Evolutionary conservation across 2,113 vertebrate genomes (phyloP), one percentile per base, ranked within the genome.

Genomic region (Solenodon paradoxus): DNA sequence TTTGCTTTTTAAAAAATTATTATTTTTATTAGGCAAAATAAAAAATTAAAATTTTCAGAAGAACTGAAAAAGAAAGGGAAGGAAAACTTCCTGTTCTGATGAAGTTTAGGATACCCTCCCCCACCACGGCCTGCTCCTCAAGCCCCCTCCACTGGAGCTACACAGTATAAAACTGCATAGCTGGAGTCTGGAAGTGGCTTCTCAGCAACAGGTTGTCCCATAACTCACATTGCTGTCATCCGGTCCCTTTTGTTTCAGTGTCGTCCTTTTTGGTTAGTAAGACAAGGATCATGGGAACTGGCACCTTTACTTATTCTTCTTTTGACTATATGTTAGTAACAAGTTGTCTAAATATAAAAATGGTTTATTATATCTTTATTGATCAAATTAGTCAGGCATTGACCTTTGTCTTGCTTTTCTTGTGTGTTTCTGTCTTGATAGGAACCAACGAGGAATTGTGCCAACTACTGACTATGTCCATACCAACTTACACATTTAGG

Each of bases 241-340:
- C 80, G 57, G 17, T 72, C 55, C 71, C 57, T 85, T 96, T 92
- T 88, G 79, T 90, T 95, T 90, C 51, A 61, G 22, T 86, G 20
- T 69, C 28, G 15, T 81, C 35, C 20, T 69, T 93, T 45, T 71
- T 71, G 59, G 38, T 87, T n/a, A 75, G 19, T 78, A 74, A 77
- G 75, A 55, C 53, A 93, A 81, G 38, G 47, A 89, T 74, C 30
- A 74, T 5, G 35, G 12, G 61, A 68, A 3, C 15, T 72, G 45
- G n/a, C 15, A 66, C 15, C 24, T 74, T 80, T 55, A 30, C 42
- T 88, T 78, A 24, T 47, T 61, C 19, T 69, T 94, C 40, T 84
- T 85, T 94, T 89, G 19, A 45, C 28, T 57, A 12, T 55, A 69
- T 71, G 4, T 69, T 30, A 74, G 11, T 74, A 74, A 78, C 61